Conservation (phyloP, 2,888 invertebrate genomes). For the Myopa tessellatipennis region DNA sequence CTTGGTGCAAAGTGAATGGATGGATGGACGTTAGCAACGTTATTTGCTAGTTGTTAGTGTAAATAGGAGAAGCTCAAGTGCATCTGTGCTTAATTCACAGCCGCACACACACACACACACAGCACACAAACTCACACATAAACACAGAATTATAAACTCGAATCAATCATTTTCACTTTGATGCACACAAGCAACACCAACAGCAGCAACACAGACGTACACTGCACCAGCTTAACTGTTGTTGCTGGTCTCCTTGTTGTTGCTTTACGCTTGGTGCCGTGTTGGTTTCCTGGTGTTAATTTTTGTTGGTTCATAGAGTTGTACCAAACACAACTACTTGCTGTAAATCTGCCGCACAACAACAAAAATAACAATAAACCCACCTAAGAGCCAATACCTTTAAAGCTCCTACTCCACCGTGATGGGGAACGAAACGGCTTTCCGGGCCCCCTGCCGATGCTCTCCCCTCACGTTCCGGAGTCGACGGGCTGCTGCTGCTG, state of each 20-base stretch:
- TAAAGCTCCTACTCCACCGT: background rate
- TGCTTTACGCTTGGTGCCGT: constrained; percentile 38
- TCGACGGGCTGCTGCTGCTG: background rate
- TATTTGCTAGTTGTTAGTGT: constrained; percentile 42
- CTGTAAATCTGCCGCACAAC: background rate
- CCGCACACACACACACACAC: constrained; percentile 39
- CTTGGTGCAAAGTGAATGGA: constrained; percentile 42
- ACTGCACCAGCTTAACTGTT: constrained; percentile 39
- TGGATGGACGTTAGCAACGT: constrained; percentile 53
- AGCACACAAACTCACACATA: constrained; percentile 31
- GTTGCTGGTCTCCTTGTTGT: constrained; percentile 38
- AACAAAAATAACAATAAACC: constrained; percentile 16
- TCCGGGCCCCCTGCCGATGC: background rate
- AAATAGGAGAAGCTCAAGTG: constrained; percentile 46
- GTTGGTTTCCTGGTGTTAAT: constrained; percentile 61
- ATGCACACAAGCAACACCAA: constrained; percentile 65
- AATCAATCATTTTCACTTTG: constrained; percentile 67
- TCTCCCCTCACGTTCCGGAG: background rate
- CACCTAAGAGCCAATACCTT: background rate
- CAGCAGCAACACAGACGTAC: constrained; percentile 47
- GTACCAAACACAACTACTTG: constrained; percentile 9
- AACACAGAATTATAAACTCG: constrained; percentile 62
- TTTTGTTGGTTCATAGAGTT: constrained; percentile 64
- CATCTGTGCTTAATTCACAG: constrained; percentile 46
- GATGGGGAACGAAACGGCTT: background rate